phyloP scores from a whole-genome alignment of 2,113 vertebrate genomes.

The Mustelus asterias region DNA sequence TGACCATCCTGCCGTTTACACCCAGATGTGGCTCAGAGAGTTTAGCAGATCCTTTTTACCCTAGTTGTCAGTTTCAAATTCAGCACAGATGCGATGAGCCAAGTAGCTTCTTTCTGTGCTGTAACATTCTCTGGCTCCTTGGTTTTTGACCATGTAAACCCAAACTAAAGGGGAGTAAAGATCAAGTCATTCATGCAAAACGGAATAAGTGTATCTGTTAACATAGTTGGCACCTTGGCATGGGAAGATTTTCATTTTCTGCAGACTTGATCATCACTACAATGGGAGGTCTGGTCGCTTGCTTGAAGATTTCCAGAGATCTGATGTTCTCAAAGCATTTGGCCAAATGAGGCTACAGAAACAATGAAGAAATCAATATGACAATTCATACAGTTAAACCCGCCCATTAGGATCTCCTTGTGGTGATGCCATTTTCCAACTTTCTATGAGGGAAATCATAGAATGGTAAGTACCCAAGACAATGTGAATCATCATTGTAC shows the following conservation, averaged over 20 bases:
- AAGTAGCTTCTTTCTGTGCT: background rate
- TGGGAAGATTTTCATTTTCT: slow-evolving; percentile 52
- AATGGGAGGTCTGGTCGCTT: slow-evolving; percentile 47
- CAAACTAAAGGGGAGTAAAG: background rate
- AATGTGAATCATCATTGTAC: background rate
- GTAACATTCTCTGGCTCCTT: background rate
- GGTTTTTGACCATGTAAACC: background rate
- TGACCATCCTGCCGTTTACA: background rate
- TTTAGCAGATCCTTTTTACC: background rate
- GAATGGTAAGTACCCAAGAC: background rate
- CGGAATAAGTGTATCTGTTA: background rate
- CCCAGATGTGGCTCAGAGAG: background rate
- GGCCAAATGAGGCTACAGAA: slow-evolving; percentile 51
- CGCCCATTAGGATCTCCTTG: background rate
- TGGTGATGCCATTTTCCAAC: background rate
- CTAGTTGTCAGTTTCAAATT: background rate
- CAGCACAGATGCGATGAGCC: background rate
- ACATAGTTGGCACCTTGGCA: slow-evolving; percentile 50
- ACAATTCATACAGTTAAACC: background rate
- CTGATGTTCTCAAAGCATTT: slow-evolving; percentile 59
- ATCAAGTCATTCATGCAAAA: background rate
- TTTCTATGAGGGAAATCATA: background rate
- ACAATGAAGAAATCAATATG: slow-evolving; percentile 34
- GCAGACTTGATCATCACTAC: slow-evolving; percentile 52
- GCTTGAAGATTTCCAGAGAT: slow-evolving; percentile 47